Percentiles rank a stretch among this genome's conserved stretches.
phyloP scores from a whole-genome alignment of 2,113 vertebrate species.

The Chionis minor region DNA sequence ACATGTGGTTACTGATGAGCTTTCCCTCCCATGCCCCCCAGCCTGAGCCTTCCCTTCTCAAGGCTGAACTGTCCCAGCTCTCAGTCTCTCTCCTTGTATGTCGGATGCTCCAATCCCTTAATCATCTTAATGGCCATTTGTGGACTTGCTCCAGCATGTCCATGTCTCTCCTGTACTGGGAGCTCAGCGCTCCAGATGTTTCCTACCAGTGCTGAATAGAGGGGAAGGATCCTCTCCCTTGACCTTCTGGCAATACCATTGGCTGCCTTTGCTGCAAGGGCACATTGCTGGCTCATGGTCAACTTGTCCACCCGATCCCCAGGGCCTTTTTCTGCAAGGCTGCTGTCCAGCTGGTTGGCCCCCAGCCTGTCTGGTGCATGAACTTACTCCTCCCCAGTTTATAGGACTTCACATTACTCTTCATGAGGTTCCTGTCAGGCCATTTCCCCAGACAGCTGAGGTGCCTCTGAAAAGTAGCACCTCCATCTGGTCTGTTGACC shows the following conservation, averaged over 20 bases:
- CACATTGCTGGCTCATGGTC: background rate
- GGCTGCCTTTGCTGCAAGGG: background rate
- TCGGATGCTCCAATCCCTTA: background rate
- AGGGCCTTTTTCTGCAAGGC: background rate
- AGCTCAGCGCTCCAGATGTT: background rate
- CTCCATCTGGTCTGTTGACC: background rate
- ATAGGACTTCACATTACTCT: background rate
- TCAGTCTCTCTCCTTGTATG: background rate
- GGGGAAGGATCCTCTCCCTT: background rate
- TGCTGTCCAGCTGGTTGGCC: background rate
- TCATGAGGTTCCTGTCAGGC: background rate
- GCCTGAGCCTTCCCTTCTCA: background rate
- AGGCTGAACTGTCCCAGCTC: background rate
- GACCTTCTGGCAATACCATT: background rate
- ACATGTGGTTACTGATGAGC: background rate
- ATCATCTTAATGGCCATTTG: background rate
- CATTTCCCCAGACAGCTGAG: background rate
- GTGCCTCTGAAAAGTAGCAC: background rate
- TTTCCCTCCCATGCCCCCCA: background rate
- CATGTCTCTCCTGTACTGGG: background rate
- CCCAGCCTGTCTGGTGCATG: background rate
- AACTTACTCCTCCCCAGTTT: background rate
- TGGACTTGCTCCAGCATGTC: background rate
- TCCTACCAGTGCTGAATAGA: background rate
- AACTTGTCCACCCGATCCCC: background rate